Base-by-base conservation (phyloP, 2,888 invertebrate genomes). In the Euspilapteryx auroguttella region DNA sequence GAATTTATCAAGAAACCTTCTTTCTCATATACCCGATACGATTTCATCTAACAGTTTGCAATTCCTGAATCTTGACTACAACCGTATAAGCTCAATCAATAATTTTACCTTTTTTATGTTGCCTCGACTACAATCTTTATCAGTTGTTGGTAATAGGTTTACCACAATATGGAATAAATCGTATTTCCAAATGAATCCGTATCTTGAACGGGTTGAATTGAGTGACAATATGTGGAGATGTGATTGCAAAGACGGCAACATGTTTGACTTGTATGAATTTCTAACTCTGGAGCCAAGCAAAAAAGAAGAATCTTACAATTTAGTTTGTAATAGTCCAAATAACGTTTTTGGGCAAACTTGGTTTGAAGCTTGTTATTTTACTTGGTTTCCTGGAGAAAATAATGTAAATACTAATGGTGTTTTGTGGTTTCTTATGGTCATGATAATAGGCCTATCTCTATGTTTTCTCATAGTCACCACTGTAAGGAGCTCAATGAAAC, bases 181-280 rank as follows among this genome's bases (percentile, higher is more conserved):
- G 2, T 79, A 77, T 44, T 87, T 89, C 43, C 68, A 73, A 1
- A 64, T 68, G 2, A 85, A 84, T 50, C 59, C 68, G 7, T 79
- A 78, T 35, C 55, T 86, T 24, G 66, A 75, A 33, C 65, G 68
- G 29, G 51, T 89, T n/a, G 73, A 79, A 45, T 47, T 89, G 25
- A 76, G 78, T 10, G 86, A 88, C 42, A 89, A 89, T 52, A 84
- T 85, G 37, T 89, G 89, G 89, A 73, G 83, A 33, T 89, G 89
- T 48, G 83, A 86, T 35, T 89, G 89, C 42, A 39, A 52, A n/a
- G 79, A 80, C 35, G 39, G 42, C 1, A 71, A 80, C 12, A 79
- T 89, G 49, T 68, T 78, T 30, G 69, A 79, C 7, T 80, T 85
- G 43, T 86, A 80, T 39, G 73, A 79, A 33, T 86, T 65, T 47